phyloP scores from a whole-genome alignment of 2,113 vertebrate species.

The Progne subis region DNA sequence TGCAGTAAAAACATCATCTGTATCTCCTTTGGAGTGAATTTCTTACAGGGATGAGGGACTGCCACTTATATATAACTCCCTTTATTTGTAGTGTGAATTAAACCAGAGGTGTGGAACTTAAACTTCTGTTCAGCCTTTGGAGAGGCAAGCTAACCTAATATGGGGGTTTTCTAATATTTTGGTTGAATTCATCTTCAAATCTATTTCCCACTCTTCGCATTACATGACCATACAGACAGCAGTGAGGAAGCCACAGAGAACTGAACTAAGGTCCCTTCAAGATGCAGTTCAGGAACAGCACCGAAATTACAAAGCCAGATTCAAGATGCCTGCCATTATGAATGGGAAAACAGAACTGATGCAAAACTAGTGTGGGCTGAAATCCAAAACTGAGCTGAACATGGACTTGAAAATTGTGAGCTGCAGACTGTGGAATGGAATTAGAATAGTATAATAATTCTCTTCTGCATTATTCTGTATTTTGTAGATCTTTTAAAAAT shows the following conservation, averaged over 20 bases:
- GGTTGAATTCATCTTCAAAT: background rate
- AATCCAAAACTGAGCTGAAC: background rate
- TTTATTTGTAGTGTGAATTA: background rate
- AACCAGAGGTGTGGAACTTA: background rate
- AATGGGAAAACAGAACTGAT: background rate
- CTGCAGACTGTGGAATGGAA: background rate
- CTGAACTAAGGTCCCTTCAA: background rate
- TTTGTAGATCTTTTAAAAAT: background rate
- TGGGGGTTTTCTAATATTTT: fast-evolving
- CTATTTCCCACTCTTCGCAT: background rate
- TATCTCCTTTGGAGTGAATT: background rate
- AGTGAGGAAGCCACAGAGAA: background rate
- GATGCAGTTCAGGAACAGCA: background rate
- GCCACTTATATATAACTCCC: background rate
- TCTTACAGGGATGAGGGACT: background rate
- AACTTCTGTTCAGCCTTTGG: background rate
- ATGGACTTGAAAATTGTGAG: background rate
- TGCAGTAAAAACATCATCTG: background rate
- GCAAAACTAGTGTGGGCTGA: background rate
- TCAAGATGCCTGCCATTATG: background rate
- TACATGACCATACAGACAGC: background rate
- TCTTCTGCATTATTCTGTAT: background rate
- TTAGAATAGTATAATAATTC: background rate
- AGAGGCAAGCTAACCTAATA: background rate
- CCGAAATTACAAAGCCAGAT: background rate